These are phyloP conservation scores for Psittacula echo DNA, from an alignment of 2,797 vertebrate genomes.

Conservation along the genomic window DNA sequence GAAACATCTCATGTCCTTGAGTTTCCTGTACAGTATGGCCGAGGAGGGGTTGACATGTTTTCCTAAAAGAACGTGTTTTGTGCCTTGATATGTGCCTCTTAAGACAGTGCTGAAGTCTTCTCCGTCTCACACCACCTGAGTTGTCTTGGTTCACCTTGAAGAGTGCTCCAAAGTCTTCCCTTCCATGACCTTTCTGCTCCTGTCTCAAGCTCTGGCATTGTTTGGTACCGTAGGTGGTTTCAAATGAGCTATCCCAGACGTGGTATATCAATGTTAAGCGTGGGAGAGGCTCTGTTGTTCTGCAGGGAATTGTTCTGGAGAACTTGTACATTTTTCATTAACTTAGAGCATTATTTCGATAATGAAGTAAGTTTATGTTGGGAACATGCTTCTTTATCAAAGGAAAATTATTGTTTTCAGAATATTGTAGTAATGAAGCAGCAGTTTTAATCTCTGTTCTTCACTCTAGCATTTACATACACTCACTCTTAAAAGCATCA, in stretches of 20 bases:
- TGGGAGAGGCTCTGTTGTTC: neutral
- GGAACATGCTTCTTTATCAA: neutral
- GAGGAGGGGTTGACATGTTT: neutral
- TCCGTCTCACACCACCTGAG: neutral
- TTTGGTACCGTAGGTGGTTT: neutral
- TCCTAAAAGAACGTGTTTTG: neutral
- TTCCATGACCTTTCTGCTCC: neutral
- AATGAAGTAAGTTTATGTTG: neutral
- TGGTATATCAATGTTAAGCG: neutral
- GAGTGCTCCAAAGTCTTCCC: neutral
- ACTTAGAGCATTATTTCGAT: neutral
- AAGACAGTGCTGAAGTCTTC: neutral
- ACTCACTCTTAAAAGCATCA: neutral
- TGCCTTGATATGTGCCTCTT: neutral
- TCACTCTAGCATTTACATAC: neutral
- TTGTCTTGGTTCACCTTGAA: neutral
- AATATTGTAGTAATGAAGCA: neutral
- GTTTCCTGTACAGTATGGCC: neutral
- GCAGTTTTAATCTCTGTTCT: neutral
- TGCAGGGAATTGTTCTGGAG: neutral
- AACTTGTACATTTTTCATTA: neutral
- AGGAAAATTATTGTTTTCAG: neutral
- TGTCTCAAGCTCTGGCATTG: neutral
- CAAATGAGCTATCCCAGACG: neutral
- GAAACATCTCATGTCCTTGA: neutral